These are phyloP conservation scores for Lycaena phlaeas DNA, from an alignment of 2,888 invertebrate species.

Conservation along the genomic window DNA sequence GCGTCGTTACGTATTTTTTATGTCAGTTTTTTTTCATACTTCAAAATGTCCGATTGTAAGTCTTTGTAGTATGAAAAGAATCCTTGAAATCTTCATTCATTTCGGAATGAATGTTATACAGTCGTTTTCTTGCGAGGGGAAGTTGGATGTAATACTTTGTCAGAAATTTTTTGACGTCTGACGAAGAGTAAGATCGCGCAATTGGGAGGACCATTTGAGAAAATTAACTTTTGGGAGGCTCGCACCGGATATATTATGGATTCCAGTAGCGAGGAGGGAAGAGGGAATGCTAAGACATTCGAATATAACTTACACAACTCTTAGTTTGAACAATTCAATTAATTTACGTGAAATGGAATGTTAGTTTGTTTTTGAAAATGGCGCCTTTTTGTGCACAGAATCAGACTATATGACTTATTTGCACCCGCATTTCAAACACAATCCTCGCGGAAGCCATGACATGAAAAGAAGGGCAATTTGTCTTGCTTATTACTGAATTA, in stretches of 20 bases:
- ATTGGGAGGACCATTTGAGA: constrained; percentile 27
- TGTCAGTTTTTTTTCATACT: constrained; percentile 6
- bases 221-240: constrained; percentile 43
- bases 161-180: constrained; percentile 36
- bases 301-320: constrained; percentile 16
- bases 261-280: constrained; percentile 16
- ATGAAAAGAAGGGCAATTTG: too few relatives aligned
- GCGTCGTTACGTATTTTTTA: not conserved
- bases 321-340: too few relatives aligned
- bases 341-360: too few relatives aligned
- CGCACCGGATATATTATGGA: constrained; percentile 19
- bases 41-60: constrained; percentile 9
- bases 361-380: too few relatives aligned
- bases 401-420: too few relatives aligned
- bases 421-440: too few relatives aligned
- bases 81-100: constrained; percentile 17
- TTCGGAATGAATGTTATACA: constrained; percentile 15
- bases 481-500: too few relatives aligned
- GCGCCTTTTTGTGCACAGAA: too few relatives aligned
- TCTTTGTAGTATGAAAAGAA: constrained; percentile 13
- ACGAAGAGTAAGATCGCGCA: constrained; percentile 41
- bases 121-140: constrained; percentile 5
- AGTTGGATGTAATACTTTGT: constrained; percentile 20
- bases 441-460: too few relatives aligned
- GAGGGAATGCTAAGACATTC: constrained; percentile 18